phyloP scores from a whole-genome alignment of 2,113 vertebrate genomes.

The Mustela nigripes region DNA sequence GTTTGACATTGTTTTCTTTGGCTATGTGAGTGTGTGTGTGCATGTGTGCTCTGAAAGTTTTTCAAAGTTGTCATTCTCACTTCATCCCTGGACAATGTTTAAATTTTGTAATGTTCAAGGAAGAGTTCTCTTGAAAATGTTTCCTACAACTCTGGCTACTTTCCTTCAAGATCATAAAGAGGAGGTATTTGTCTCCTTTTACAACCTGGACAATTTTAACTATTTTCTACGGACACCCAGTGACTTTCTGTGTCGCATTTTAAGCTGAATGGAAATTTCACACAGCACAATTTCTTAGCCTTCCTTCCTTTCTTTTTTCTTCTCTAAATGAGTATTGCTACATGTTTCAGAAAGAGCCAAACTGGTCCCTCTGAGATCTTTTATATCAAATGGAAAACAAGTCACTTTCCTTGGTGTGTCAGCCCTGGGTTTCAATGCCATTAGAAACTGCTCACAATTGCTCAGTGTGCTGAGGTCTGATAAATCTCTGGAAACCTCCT shows the following conservation, averaged over 20 bases:
- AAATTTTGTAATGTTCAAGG: not conserved
- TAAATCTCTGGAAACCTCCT: slow-evolving; percentile 90
- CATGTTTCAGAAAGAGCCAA: slow-evolving; percentile 80
- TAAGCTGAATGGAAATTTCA: slow-evolving; percentile 64
- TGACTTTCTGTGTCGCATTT: slow-evolving; percentile 64
- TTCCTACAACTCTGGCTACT: not conserved
- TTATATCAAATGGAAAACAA: slow-evolving; percentile 85
- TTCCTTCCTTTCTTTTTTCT: slow-evolving; percentile 64
- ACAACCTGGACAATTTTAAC: not conserved
- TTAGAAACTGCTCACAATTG: slow-evolving; percentile 88
- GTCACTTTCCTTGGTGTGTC: slow-evolving; percentile 79
- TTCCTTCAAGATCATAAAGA: not conserved
- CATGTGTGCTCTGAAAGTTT: fast-evolving
- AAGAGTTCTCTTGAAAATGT: slow-evolving; percentile 33
- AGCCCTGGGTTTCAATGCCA: slow-evolving; percentile 83
- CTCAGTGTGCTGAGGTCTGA: slow-evolving; percentile 88
- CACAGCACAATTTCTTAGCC: not conserved
- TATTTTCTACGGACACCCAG: slow-evolving; percentile 57
- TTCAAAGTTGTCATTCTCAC: not conserved
- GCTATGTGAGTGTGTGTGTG: fast-evolving
- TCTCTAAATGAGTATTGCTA: slow-evolving; percentile 80
- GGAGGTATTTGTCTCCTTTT: not conserved
- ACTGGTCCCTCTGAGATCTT: slow-evolving; percentile 79
- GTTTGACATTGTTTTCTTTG: no score
- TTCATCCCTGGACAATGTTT: not conserved